Conservation (phyloP, 2,113 vertebrate species). For the Psittacus erithacus region DNA sequence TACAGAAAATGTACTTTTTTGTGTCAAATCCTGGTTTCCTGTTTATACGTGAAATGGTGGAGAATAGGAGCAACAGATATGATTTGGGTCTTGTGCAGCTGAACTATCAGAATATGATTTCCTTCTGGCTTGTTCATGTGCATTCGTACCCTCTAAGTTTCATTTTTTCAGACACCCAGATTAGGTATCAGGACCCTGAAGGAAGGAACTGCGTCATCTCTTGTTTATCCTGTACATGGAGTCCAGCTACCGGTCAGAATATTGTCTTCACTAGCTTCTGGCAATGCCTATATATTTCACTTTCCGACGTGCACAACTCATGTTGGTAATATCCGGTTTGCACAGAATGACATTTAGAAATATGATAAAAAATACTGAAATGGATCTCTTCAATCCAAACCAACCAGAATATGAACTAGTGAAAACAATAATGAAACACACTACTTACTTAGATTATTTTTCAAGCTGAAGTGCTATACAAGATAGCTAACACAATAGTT, state of each 20-base stretch:
- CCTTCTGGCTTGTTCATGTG: slow-evolving; percentile 54
- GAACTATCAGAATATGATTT: slow-evolving; percentile 68
- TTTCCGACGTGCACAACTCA: slow-evolving; percentile 71
- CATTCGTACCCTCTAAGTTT: neutral
- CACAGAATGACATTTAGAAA: slow-evolving; percentile 53
- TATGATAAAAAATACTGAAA: neutral
- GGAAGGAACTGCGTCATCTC: slow-evolving; percentile 80
- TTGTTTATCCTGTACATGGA: slow-evolving; percentile 73
- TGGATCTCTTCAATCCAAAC: neutral
- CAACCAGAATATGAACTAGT: neutral
- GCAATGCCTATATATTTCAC: slow-evolving; percentile 51
- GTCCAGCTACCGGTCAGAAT: slow-evolving; percentile 29
- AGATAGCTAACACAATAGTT: neutral
- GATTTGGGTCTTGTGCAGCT: slow-evolving; percentile 61
- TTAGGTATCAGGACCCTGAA: slow-evolving; percentile 52
- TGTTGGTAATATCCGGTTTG: slow-evolving; percentile 62
- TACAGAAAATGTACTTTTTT: slow-evolving; percentile 1
- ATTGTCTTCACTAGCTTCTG: slow-evolving; percentile 69
- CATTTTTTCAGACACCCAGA: slow-evolving; percentile 55
- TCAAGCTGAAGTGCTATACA: neutral
- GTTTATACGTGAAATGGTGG: slow-evolving; percentile 49
- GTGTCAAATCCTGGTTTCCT: slow-evolving; percentile 67
- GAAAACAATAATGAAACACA: neutral
- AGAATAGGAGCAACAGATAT: slow-evolving; percentile 29
- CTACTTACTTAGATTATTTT: neutral